Evolutionary conservation across 2,888 invertebrate genomes (phyloP).

Genomic region (Myopa tessellatipennis): DNA sequence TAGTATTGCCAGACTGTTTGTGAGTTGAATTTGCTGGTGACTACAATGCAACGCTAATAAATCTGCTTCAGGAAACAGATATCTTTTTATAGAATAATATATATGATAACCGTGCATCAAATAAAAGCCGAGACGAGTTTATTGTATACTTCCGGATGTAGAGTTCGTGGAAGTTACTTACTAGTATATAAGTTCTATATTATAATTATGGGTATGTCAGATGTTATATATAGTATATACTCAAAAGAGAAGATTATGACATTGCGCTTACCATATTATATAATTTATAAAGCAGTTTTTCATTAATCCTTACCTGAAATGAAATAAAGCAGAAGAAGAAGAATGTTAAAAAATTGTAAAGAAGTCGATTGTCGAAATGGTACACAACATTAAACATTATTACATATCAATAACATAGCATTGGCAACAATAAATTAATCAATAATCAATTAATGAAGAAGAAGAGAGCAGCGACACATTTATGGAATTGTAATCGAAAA

Average conservation of each 20-base stretch:
- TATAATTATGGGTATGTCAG: no score
- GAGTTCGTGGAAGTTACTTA: background rate
- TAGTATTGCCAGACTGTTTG: no score
- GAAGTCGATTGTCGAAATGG: background rate
- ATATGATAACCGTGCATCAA: no score
- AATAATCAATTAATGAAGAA: background rate
- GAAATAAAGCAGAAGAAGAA: slow-evolving; percentile 48
- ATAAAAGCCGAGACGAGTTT: no score
- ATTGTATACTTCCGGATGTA: background rate
- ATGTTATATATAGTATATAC: no score
- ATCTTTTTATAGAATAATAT: no score
- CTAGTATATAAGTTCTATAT: no score
- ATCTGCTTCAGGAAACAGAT: no score
- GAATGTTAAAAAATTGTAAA: slow-evolving; percentile 33
- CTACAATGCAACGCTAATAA: no score
- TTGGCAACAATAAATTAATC: no score
- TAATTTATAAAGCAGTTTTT: slow-evolving; percentile 64
- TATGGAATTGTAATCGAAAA: background rate
- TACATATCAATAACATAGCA: no score
- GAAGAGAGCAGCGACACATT: background rate
- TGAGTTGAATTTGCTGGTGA: no score
- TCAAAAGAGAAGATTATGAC: background rate
- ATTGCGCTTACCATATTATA: slow-evolving; percentile 64
- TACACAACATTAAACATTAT: slow-evolving; percentile 14
- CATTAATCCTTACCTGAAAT: slow-evolving; percentile 67